phyloP scores from a whole-genome alignment of 53 echinoderm and acorn worm genomes.

The Antedon mediterranea region DNA sequence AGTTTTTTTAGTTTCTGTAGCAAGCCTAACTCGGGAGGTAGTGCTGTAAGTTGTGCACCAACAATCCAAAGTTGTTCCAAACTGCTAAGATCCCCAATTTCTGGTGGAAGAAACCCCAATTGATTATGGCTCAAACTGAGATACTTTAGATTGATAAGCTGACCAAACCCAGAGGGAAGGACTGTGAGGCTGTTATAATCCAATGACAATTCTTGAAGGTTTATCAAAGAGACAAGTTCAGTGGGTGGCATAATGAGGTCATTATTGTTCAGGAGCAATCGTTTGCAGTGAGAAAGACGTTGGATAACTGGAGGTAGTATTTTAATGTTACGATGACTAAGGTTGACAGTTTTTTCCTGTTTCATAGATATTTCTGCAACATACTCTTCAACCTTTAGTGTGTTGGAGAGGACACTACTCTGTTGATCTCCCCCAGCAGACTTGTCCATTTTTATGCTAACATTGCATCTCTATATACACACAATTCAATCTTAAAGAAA shows the following conservation, averaged over 20 bases:
- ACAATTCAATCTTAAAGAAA: too few species aligned
- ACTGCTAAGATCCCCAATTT: conserved; percentile 75
- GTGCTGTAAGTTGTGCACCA: conserved; percentile 32
- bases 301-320: conserved; percentile 57
- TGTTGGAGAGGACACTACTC: neutral
- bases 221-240: conserved; percentile 49
- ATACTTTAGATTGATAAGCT: conserved; percentile 52
- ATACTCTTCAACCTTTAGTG: neutral
- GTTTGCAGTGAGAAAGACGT: conserved; percentile 27
- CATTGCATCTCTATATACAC: too few species aligned
- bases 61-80: conserved; percentile 79
- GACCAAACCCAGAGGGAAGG: conserved; percentile 72
- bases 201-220: conserved; percentile 55
- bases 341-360: conserved; percentile 24
- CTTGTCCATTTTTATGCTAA: neutral
- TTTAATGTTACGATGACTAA: conserved; percentile 63
- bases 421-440: neutral
- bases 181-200: conserved; percentile 82
- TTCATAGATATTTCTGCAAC: neutral
- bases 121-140: conserved; percentile 84
- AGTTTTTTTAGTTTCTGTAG: conserved; percentile 50
- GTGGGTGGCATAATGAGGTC: conserved; percentile 79
- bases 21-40: conserved; percentile 66
- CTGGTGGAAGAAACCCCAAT: conserved; percentile 59
- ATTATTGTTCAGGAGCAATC: conserved; percentile 82